Evolutionary conservation across 2,888 invertebrate species (phyloP).

Genomic region (Agriopis leucophaearia): DNA sequence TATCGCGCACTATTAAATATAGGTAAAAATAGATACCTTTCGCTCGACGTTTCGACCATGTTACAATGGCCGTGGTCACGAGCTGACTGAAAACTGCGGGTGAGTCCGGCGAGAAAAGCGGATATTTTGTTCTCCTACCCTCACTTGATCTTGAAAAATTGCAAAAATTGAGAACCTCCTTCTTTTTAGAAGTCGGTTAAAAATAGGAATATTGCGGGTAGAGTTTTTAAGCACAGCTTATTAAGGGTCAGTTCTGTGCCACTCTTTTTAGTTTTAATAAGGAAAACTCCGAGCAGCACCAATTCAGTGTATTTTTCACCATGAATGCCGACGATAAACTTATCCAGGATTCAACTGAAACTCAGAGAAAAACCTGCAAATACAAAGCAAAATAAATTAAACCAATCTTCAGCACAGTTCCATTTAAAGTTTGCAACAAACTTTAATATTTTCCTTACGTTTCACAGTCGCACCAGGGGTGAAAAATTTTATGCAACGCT

Average conservation of each 20-base stretch:
- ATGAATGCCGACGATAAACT: conserved; percentile 6
- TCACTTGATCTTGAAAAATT: no score
- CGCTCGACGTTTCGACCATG: no score
- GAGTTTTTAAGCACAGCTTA: background rate
- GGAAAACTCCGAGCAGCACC: background rate
- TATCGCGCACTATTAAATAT: no score
- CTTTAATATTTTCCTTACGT: conserved; percentile 40
- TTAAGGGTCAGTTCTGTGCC: background rate
- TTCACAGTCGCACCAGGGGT: conserved; percentile 17
- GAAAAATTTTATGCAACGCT: conserved; percentile 29
- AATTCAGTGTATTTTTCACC: background rate
- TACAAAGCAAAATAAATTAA: conserved; percentile 32
- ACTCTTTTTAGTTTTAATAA: background rate
- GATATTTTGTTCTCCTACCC: no score
- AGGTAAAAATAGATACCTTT: no score
- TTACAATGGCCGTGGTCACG: no score
- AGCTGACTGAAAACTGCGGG: no score
- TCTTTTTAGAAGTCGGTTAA: no score
- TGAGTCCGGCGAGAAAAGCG: no score
- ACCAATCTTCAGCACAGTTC: conserved; percentile 37
- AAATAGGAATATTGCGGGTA: background rate
- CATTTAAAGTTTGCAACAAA: conserved; percentile 40
- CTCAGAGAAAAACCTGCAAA: conserved; percentile 7
- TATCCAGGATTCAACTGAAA: conserved; percentile 14
- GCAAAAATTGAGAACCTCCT: no score